Evolutionary conservation across 2,113 vertebrate genomes (phyloP), one percentile per base, ranked within the genome.

Genomic region (Plestiodon gilberti): DNA sequence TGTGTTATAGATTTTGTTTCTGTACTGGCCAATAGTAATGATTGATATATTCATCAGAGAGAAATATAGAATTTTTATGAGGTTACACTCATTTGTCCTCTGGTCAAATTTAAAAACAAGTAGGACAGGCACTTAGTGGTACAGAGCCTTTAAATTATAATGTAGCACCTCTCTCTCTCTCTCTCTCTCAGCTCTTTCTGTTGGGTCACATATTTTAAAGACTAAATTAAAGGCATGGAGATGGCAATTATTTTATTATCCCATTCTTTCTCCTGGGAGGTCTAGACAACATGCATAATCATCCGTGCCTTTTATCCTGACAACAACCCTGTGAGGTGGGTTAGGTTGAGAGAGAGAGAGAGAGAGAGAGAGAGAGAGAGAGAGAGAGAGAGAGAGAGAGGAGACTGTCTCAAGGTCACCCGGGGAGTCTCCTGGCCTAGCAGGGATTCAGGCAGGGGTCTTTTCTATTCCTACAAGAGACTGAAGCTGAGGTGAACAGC

Each of bases 41-140:
- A 97, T 93, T 96, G 96, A 96, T 93, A 94, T 33, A 95, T 95
- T 97, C 92, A 96, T 96, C 95, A 96, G 92, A 94, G 91, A 94
- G 94, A 96, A 97, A 92, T 97, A 95, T 84, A 96, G 92, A 96
- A 95, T 96, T 96, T 96, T 92, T 93, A 94, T 93, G 89, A 95
- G 71, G 81, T 93, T 95, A 94, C 75, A 96, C 90, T 96, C 96
- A 96, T 95, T 93, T 93, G 69, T 91, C 89, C 94, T 91, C 95
- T 94, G 90, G 91, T 96, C 96, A 96, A 95, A 96, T 94, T 95
- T 95, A 95, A 85, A 90, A 85, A 76, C 0, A 23, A 89, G 5
- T 1, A 22, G 83, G 30, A 86, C 20, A 11, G 61, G 0, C 0
- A 84, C 33, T 35, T 76, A 55, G 2, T 61, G 20, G 8, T 14